Percentiles rank a stretch among this genome's conserved stretches.
Conservation (phyloP, 2,113 vertebrate species). For the Henicopernis longicauda region DNA sequence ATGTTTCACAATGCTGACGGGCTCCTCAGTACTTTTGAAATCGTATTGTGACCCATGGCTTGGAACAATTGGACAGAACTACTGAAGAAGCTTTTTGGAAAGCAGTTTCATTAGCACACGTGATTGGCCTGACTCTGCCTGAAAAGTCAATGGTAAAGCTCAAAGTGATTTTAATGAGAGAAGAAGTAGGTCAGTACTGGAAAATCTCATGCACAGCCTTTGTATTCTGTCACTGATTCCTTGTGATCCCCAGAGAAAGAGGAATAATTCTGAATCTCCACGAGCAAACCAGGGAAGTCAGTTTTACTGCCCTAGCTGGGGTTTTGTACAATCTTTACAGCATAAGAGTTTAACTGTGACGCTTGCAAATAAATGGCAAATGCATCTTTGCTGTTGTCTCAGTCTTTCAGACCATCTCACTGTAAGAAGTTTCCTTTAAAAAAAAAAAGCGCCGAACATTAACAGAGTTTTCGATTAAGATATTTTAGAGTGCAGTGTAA, state of each 20-base stretch:
- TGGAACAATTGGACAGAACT: constrained; percentile 24
- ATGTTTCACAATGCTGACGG: background rate
- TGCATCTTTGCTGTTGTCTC: background rate
- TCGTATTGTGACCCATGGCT: background rate
- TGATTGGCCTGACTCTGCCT: constrained; percentile 29
- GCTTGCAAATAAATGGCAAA: background rate
- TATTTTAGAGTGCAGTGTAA: background rate
- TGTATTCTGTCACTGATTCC: constrained; percentile 30
- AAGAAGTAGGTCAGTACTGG: constrained; percentile 61
- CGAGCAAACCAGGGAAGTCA: background rate
- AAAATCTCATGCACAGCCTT: constrained; percentile 60
- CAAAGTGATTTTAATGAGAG: constrained; percentile 55
- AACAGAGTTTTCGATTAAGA: background rate
- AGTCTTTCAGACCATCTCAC: background rate
- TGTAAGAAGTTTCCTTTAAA: background rate
- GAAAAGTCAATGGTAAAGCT: constrained; percentile 21
- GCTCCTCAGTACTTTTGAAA: background rate
- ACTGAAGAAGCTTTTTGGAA: constrained; percentile 46
- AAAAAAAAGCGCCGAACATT: background rate
- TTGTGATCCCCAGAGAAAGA: constrained; percentile 16
- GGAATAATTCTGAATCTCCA: background rate
- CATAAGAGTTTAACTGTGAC: background rate
- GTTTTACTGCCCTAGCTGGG: background rate
- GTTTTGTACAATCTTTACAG: background rate
- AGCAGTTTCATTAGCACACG: constrained; percentile 52